These are phyloP conservation scores for Lasioglossum calceatum DNA, from an alignment of 2,888 invertebrate species.

Conservation along the genomic window DNA sequence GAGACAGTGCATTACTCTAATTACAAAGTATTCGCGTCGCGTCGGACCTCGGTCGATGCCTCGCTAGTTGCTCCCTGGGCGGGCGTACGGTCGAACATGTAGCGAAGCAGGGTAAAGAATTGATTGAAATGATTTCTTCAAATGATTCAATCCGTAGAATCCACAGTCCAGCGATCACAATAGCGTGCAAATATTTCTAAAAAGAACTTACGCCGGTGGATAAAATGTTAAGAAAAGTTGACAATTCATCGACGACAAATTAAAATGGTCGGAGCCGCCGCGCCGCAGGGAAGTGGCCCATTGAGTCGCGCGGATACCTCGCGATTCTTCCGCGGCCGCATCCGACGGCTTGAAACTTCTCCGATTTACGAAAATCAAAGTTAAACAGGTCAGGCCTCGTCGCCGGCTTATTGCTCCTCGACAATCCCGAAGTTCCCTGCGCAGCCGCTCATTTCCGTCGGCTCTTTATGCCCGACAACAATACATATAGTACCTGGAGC, in stretches of 20 bases:
- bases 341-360: neutral
- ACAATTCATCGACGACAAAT: neutral
- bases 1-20: neutral
- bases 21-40: neutral
- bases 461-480: neutral
- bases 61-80: neutral
- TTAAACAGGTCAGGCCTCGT: neutral
- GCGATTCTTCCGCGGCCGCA: neutral
- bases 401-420: conserved; percentile 4
- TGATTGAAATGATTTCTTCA: too few relatives aligned
- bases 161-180: too few relatives aligned
- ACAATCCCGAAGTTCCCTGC: conserved; percentile 2
- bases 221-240: neutral
- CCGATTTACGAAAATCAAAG: conserved; percentile 10
- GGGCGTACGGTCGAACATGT: neutral
- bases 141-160: too few relatives aligned
- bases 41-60: neutral
- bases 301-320: neutral
- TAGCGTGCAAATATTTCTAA: too few relatives aligned
- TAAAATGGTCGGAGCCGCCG: neutral
- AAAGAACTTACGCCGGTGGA: neutral
- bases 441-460: conserved; percentile 18
- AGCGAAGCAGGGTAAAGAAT: neutral
- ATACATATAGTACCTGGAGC: neutral
- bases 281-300: neutral